A percentile compares a stretch with the other conserved stretches of the same genome.
phyloP scores from a whole-genome alignment of 1,140 invertebrate genomes.

The Glossosoma conforme region DNA sequence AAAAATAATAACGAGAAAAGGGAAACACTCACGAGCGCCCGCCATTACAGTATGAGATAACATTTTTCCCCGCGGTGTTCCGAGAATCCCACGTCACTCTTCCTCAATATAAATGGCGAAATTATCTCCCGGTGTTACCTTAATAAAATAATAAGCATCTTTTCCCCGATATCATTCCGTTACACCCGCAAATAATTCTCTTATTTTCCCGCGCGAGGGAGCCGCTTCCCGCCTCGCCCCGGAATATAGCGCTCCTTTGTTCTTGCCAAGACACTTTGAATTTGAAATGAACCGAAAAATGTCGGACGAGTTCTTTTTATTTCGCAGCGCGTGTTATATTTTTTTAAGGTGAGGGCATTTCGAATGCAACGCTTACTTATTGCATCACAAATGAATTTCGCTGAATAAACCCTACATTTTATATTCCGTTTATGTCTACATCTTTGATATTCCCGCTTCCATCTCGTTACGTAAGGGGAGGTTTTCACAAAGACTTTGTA shows the following conservation, averaged over 20 bases:
- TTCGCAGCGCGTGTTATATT: conserved; percentile 18
- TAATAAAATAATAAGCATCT: conserved; percentile 33
- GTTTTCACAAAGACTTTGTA: too few relatives aligned
- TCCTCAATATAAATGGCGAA: conserved; percentile 30
- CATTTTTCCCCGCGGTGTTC: conserved; percentile 1
- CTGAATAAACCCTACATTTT: conserved; percentile 24
- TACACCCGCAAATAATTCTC: conserved; percentile 27
- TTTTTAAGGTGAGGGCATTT: conserved; percentile 25
- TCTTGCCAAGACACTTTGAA: conserved; percentile 29
- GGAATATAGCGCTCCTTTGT: conserved; percentile 27
- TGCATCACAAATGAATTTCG: conserved; percentile 28
- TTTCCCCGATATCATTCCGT: conserved; percentile 26
- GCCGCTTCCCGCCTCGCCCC: conserved; percentile 1
- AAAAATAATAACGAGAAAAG: conserved; percentile 14
- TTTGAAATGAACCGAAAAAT: conserved; percentile 32
- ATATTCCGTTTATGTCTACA: too few relatives aligned
- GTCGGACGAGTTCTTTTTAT: conserved; percentile 22
- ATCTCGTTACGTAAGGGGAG: too few relatives aligned
- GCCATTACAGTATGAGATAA: conserved; percentile 16
- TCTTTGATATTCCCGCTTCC: too few relatives aligned
- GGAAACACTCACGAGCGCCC: conserved; percentile 20
- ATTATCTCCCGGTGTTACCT: conserved; percentile 31
- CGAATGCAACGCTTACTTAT: conserved; percentile 17
- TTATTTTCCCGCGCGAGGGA: conserved; percentile 23
- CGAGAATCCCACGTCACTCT: conserved; percentile 16